Base-by-base conservation (phyloP, 2,888 invertebrate species). In the Aspidiotus rigidus region DNA sequence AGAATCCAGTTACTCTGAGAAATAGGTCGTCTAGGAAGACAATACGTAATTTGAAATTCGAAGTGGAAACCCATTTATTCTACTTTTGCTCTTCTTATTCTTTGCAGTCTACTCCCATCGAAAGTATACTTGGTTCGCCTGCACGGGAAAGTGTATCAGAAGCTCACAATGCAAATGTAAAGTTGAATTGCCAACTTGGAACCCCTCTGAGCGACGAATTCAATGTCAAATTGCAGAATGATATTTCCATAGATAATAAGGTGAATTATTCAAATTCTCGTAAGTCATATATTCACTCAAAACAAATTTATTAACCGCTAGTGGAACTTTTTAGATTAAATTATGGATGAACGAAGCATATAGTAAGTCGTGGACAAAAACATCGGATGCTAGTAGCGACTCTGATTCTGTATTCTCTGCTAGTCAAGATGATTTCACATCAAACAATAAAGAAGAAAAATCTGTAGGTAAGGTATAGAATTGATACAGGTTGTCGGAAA, bases 381-480 rank as follows among this genome's bases (percentile, higher is more conserved):
- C 69, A 17, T 62, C 69, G n/a, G 73, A 73, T 57, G 66, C 64
- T 9, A 70, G 70, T 16, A 73, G 73, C 61, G 80, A 80, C 73
- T 75, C 78, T 53, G 80, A 80, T 72, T 80, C 80, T 7, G 74
- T 77, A 42, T 75, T 77, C 15, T 79, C 80, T 17, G 76, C 76
- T 41, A 78, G 79, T 61, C 72, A 72, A 15, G 73, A 73, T n/a
- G 63, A 49, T 16, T 11, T 17, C 5, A 10, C 63, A 28, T 28
- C 59, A 7, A 59, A 59, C 13, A 39, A 17, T 28, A 16, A 59
- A 59, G 59, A 28, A 11, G 39, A 17, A 10, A 59, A 16, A 13
- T 39, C 59, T 11, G 59, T 13, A 39, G 28, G 10, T 56, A 5
- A 28, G 17, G 3, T 7, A 28, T 49, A 3, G 28, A 28, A 28